These are phyloP conservation scores for pig (Sus scrofa) DNA, from an alignment of 2,113 vertebrate species.

Conservation along the genomic window T2T-Sscrofa CM000813.6:129424501-129425000, in stretches of 20 bases:
- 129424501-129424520: constrained; percentile 33
- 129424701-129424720: constrained; percentile 41
- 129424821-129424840: constrained; percentile 4
- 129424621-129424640: constrained; percentile 91
- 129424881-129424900: not conserved
- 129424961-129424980: not conserved
- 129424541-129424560: constrained; percentile 88
- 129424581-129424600: constrained; percentile 93
- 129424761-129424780: constrained; percentile 50
- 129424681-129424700: constrained; percentile 12
- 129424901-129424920: not conserved
- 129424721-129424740: constrained; percentile 36
- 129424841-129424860: not conserved
- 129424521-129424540: constrained; percentile 47
- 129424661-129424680: constrained; percentile 1
- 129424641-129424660: not conserved
- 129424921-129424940: not conserved
- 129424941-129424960: not conserved
- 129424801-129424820: not conserved
- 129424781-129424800: not conserved
- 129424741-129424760: constrained; percentile 6
- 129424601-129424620: constrained; percentile 94
- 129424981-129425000: not conserved
- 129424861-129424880: constrained; percentile 1
- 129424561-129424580: constrained; percentile 93